These are phyloP conservation scores for Eupithecia centaureata DNA, from an alignment of 2,888 invertebrate genomes.

Conservation along the genomic window DNA sequence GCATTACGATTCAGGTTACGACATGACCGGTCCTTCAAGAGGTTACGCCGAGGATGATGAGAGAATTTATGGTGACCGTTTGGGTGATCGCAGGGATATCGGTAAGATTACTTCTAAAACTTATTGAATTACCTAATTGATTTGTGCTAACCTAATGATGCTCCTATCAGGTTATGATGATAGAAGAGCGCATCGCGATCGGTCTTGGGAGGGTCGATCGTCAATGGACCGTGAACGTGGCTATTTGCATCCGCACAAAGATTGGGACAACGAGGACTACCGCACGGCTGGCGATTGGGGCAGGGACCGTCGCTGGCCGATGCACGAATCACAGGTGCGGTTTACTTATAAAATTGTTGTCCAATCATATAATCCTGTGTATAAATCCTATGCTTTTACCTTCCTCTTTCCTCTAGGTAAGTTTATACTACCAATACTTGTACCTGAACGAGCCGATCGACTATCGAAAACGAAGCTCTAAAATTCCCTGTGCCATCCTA, in stretches of 20 bases:
- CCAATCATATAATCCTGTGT: constrained; percentile 1
- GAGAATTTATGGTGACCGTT: constrained; percentile 78
- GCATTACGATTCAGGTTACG: constrained; percentile 78
- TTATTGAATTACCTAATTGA: constrained; percentile 33
- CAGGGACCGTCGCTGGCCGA: constrained; percentile 78
- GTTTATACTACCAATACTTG: constrained; percentile 65
- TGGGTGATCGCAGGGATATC: constrained; percentile 77
- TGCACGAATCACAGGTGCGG: constrained; percentile 76
- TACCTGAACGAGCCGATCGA: constrained; percentile 77
- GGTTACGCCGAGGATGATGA: constrained; percentile 83
- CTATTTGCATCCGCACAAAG: constrained; percentile 78
- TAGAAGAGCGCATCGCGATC: constrained; percentile 78
- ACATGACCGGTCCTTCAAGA: constrained; percentile 75
- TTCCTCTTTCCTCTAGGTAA: constrained; percentile 67
- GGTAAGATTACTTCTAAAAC: constrained; percentile 53
- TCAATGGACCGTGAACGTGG: constrained; percentile 78
- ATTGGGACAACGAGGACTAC: constrained; percentile 83
- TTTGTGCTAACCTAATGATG: background rate
- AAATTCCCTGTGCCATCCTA: constrained; percentile 73
- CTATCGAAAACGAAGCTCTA: constrained; percentile 68
- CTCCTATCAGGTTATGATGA: constrained; percentile 73
- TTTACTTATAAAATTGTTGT: background rate
- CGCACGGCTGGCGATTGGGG: constrained; percentile 80
- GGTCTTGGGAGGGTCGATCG: constrained; percentile 83
- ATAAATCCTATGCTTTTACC: constrained; percentile 33